A percentile compares a stretch with the other conserved stretches of the same genome.
These are phyloP conservation scores for Pachliopta kotzebuea DNA, from an alignment of 2,888 invertebrate genomes.

Conservation along the genomic window DNA sequence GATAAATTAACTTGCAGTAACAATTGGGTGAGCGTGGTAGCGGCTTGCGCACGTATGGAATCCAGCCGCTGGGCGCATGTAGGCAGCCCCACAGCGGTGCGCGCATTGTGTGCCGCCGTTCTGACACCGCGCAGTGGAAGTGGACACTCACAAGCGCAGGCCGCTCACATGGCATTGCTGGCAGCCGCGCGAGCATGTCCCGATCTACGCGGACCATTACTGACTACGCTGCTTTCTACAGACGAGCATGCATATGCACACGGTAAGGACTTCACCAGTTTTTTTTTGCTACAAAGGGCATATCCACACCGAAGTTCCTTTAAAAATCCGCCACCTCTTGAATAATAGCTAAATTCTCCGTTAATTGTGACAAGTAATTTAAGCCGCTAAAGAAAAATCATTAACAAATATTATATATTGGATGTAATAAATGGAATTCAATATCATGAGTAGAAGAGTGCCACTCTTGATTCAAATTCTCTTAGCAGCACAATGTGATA, in stretches of 20 bases:
- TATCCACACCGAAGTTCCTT: too few species aligned
- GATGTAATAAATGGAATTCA: too few species aligned
- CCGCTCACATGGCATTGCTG: conserved; percentile 48
- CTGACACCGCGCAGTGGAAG: conserved; percentile 40
- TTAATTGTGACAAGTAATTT: too few species aligned
- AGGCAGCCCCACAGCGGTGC: conserved; percentile 56
- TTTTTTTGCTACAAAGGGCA: too few species aligned
- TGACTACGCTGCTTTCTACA: conserved; percentile 56
- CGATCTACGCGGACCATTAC: conserved; percentile 43
- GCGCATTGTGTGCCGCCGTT: conserved; percentile 44
- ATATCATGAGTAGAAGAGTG: too few species aligned
- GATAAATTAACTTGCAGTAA: conserved; percentile 75
- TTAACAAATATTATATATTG: too few species aligned
- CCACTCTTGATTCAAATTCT: too few species aligned
- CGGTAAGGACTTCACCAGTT: conserved; percentile 37
- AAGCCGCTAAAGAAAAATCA: too few species aligned
- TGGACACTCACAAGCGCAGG: conserved; percentile 34
- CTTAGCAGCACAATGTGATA: too few species aligned
- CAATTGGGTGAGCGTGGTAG: conserved; percentile 91
- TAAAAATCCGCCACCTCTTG: too few species aligned
- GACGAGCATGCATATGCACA: conserved; percentile 63
- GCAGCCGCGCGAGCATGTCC: conserved; percentile 45
- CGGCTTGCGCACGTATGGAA: conserved; percentile 85
- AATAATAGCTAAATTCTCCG: too few species aligned
- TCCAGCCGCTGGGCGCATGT: conserved; percentile 48